Base-by-base conservation (phyloP, 2,113 vertebrate genomes). In the Crypturellus undulatus region DNA sequence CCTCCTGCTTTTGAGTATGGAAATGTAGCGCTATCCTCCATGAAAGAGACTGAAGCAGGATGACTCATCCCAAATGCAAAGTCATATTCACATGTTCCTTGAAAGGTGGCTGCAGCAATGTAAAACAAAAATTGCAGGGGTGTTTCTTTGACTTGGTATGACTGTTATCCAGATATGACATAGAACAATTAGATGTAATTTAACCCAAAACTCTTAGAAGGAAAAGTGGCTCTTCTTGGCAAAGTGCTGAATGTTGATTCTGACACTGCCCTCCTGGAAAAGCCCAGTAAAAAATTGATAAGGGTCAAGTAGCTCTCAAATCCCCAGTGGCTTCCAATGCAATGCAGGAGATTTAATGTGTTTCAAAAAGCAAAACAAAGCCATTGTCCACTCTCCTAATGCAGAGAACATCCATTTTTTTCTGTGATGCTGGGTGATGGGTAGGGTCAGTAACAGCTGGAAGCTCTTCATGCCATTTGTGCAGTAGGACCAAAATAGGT, bases 1-100 rank as follows among this genome's bases (percentile, higher is more conserved):
- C 9, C 43, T 79, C 54, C 68, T 64, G 65, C 54, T 2, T 81
- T 92, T 76, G 45, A 15, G 21, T 56, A 14, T 49, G 79, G 76
- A 60, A 52, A 75, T 38, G 38, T 36, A 73, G 73, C 51, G 12
- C 26, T 60, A 3, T 77, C 58, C 62, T 80, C 72, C 77, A 16
- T 76, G 58, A 84, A 76, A 67, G 47, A 79, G 64, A 43, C 52
- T 72, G 87, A 85, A 94, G 76, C 69, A 79, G 76, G 22, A 60
- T 95, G 96, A 90, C 47, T 95, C 89, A 94, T 75, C 75, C 79
- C 17, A 56, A 91, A 90, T 63, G 75, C 84, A 84, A 77, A 92
- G 62, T 58, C 72, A 52, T 51, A n/a, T 93, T 93, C 58, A 15
- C 25, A 6, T 79, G 69, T 94, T 93, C 45, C 60, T 89, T 76